Base-by-base conservation (phyloP, 1,140 invertebrate species). In the Camponotus vicinus region DNA sequence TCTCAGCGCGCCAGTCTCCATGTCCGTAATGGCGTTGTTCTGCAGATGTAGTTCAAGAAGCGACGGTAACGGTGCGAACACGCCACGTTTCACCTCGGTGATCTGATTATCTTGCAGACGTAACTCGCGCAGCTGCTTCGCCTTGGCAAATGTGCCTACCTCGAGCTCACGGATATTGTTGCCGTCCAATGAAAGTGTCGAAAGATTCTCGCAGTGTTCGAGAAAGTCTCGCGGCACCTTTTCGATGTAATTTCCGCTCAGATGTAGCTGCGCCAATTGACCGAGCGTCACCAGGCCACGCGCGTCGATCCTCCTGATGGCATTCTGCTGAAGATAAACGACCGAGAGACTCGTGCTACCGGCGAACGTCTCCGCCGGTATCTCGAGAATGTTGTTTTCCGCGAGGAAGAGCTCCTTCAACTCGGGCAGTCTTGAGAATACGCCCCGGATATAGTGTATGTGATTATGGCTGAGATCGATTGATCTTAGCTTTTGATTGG, bases 391-490 rank as follows among this genome's bases (percentile, higher is more conserved):
- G 93, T 99, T 98, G 93, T 99, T 99, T 93, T 98, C 98, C 0
- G 97, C 97, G 7, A 99, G 95, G 93, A 98, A 98, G 34, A 99
- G 94, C 92, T 98, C 97, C 42, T 97, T 96, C n/a, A 99, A 95
- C 83, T 98, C 97, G 0, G 97, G 97, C 73, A 99, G 94, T 92
- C 97, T 97, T 18, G 97, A 96, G 92, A 99, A 98, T 6, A 98
- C 96, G 0, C 97, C 97, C 40, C 96, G 96, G 0, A 99, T 97
- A 80, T 97, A 96, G 93, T 98, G 98, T 8, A 99, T 96, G 92
- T 99, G 98, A 95, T 99, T 99, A 92, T 98, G 97, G 92, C 98
- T 98, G 45, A 99, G 94, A 94, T 99, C 98, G 87, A 98, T 97
- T 0, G 97, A 98, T 64, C 97, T 96, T 70, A 99, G 94, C 73